Percentiles rank a stretch among this genome's conserved stretches.
Evolutionary conservation across 2,888 invertebrate species (phyloP).

Genomic region (Desoria tigrina): DNA sequence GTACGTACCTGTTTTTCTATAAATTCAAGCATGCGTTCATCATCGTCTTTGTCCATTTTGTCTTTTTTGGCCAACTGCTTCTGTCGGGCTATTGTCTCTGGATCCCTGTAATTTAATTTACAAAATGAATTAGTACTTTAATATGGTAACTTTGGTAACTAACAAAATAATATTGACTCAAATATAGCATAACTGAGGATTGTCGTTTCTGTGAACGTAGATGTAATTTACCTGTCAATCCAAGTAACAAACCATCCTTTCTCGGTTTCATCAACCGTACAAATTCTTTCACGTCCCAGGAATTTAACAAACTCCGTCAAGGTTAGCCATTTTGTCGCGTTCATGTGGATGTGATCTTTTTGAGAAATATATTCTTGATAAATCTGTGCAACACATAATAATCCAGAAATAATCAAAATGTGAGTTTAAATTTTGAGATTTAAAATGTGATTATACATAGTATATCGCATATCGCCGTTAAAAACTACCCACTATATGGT

Average conservation of each 20-base stretch:
- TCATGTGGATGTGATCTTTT: conserved; percentile 95
- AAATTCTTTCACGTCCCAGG: conserved; percentile 86
- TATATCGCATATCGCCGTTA: no score
- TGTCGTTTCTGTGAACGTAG: not conserved
- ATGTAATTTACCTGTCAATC: conserved; percentile 57
- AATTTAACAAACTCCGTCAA: conserved; percentile 94
- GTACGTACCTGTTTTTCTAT: conserved; percentile 75
- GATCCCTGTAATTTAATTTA: conserved; percentile 86
- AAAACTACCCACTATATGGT: no score
- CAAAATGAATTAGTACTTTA: no score
- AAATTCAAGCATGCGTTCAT: conserved; percentile 83
- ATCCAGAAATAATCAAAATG: no score
- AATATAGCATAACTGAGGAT: no score
- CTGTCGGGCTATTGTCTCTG: conserved; percentile 81
- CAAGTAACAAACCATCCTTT: conserved; percentile 74
- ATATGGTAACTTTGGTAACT: no score
- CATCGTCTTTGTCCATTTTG: conserved; percentile 94
- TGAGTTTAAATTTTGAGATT: no score
- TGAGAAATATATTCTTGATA: conserved; percentile 97
- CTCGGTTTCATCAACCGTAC: conserved; percentile 91
- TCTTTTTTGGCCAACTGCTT: conserved; percentile 79
- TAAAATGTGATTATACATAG: no score
- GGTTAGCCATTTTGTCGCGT: conserved; percentile 95
- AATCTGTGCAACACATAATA: conserved; percentile 63
- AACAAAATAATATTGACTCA: no score